phyloP scores from a whole-genome alignment of 2,113 vertebrate species.

The Pionites leucogaster region DNA sequence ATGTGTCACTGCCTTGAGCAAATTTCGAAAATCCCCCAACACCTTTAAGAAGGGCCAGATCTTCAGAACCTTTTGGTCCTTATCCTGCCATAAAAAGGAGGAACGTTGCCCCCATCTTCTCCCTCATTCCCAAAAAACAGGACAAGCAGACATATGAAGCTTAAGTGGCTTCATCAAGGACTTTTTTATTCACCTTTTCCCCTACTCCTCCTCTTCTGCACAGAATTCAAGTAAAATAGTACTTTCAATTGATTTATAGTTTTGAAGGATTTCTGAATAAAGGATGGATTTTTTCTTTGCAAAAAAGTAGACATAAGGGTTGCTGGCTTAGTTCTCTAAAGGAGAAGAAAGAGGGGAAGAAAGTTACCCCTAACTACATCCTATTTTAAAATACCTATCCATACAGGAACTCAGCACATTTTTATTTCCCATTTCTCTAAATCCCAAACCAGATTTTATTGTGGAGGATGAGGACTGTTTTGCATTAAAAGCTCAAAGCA shows the following conservation, averaged over 20 bases:
- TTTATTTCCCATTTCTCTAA: not conserved
- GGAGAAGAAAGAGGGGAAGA: not conserved
- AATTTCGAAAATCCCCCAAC: not conserved
- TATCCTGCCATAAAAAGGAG: not conserved
- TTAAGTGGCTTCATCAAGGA: not conserved
- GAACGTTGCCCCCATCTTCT: not conserved
- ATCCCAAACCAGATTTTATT: slow-evolving; percentile 36
- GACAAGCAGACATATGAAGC: not conserved
- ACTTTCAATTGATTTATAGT: not conserved
- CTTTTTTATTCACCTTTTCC: not conserved
- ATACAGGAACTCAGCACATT: not conserved
- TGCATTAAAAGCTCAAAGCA: slow-evolving; percentile 48
- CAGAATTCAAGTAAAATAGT: not conserved
- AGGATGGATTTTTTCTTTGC: not conserved
- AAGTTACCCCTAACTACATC: not conserved
- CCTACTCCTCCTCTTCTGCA: not conserved
- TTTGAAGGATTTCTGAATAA: not conserved
- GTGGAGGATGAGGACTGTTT: slow-evolving; percentile 4
- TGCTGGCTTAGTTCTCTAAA: not conserved
- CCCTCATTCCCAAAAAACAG: not conserved
- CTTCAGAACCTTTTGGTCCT: not conserved
- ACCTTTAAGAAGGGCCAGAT: not conserved
- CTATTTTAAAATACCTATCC: not conserved
- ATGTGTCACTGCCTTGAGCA: not conserved
- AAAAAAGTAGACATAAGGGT: not conserved